phyloP scores from a whole-genome alignment of 2,113 vertebrate genomes.

The Colaptes auratus region DNA sequence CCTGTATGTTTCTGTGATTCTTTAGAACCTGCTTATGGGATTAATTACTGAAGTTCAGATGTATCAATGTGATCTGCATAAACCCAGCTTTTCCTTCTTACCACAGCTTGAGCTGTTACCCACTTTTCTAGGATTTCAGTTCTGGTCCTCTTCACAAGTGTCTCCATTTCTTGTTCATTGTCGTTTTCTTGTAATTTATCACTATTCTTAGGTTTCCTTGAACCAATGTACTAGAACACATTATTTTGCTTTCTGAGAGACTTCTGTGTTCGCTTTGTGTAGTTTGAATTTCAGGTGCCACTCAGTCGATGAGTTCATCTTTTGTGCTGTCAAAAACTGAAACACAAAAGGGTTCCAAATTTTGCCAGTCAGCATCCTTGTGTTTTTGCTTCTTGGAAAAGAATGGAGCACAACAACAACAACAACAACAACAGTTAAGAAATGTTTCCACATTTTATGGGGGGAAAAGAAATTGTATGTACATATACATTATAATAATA shows the following conservation, averaged over 20 bases:
- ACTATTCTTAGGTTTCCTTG: background rate
- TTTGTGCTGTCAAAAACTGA: background rate
- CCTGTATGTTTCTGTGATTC: no score
- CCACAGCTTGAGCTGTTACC: background rate
- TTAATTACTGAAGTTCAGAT: background rate
- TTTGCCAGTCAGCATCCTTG: background rate
- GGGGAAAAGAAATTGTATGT: background rate
- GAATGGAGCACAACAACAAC: background rate
- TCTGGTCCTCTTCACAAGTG: background rate
- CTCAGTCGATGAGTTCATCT: background rate
- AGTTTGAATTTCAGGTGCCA: background rate
- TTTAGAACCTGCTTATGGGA: background rate
- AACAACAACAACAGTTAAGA: background rate
- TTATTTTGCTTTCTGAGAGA: background rate
- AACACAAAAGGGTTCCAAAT: background rate
- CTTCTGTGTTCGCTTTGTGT: accelerated
- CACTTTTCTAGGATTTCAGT: background rate
- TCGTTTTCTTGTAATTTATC: background rate
- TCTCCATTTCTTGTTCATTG: background rate
- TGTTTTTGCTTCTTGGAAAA: background rate
- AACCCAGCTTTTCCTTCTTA: background rate
- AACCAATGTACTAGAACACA: background rate
- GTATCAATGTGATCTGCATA: background rate
- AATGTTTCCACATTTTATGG: background rate
- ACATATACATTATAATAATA: no score